Base-by-base conservation (phyloP, 2,888 invertebrate species). In the Pristionchus japonicus region DNA sequence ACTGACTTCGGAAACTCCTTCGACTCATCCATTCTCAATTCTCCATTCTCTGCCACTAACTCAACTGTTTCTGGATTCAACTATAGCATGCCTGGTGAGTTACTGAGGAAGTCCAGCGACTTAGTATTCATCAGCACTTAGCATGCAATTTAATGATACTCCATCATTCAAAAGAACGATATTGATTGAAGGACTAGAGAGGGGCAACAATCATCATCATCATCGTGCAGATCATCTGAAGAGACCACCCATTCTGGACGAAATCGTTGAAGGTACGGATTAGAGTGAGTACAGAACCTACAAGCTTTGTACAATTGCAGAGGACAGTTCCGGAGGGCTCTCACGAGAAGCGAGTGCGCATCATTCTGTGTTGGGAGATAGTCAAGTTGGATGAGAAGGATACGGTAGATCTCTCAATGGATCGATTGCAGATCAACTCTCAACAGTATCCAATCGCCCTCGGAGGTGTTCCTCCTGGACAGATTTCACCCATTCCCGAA, bases 61-160 rank as follows among this genome's bases (percentile, higher is more conserved):
- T 85, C 64, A 7, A 40, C 40, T 17, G 43, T 20, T 7, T 85
- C 85, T 13, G 85, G 64, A n/a, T 85, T 85, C 64, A 85, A 64
- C 27, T 85, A 49, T 43, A 61, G 61, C 52, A 43, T 64, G 37
- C 85, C 57, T 13, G 64, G 85, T 64, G 27, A 43, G n/a, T n/a
- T n/a, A n/a, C n/a, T n/a, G n/a, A n/a, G n/a, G 43, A 43, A 43
- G 43, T 11, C 11, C 43, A 43, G 31, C 23, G 6, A 34, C 13
- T 7, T 20, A 70, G 15, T 4, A 70, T 20, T 11, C 31, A 31
- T 17, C 1, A 31, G 15, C 2, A 15, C 13, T 1, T 4, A 15
- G 23, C 37, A 37, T 31, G n/a, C 70, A 70, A 17, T n/a, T n/a
- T n/a, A n/a, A n/a, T n/a, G n/a, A n/a, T n/a, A n/a, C n/a, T n/a